phyloP scores from a whole-genome alignment of 2,888 invertebrate species.

The Pegoplata infirma region DNA sequence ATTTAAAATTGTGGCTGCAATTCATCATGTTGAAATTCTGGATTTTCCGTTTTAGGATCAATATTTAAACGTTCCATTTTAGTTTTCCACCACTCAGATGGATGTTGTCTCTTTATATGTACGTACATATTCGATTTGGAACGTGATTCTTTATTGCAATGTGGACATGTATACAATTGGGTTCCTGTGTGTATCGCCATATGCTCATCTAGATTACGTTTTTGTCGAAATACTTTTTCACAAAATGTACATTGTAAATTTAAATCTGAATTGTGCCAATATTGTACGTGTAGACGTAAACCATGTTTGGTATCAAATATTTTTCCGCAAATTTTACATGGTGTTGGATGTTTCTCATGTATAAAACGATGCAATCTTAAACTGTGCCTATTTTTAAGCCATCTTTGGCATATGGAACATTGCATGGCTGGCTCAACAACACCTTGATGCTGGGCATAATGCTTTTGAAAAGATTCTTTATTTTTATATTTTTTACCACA shows the following conservation, averaged over 20 bases:
- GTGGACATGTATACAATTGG: slow-evolving; percentile 73
- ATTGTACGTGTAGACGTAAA: slow-evolving; percentile 70
- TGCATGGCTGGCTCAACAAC: slow-evolving; percentile 72
- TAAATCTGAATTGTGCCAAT: slow-evolving; percentile 70
- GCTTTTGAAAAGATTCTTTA: slow-evolving; percentile 72
- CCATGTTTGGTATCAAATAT: slow-evolving; percentile 68
- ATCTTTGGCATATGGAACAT: slow-evolving; percentile 69
- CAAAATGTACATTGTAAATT: slow-evolving; percentile 71
- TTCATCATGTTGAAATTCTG: slow-evolving; percentile 1
- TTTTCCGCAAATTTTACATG: slow-evolving; percentile 63
- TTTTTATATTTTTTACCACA: slow-evolving; percentile 74
- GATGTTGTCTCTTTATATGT: slow-evolving; percentile 73
- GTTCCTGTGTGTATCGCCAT: slow-evolving; percentile 73
- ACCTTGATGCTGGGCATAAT: slow-evolving; percentile 71
- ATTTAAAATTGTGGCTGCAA: not conserved
- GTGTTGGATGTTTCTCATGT: slow-evolving; percentile 58
- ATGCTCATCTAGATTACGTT: slow-evolving; percentile 72
- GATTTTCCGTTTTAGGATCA: slow-evolving; percentile 41
- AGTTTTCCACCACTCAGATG: slow-evolving; percentile 71
- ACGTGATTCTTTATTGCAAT: slow-evolving; percentile 73
- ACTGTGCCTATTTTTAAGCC: slow-evolving; percentile 73
- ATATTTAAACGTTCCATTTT: slow-evolving; percentile 67
- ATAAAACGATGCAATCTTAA: slow-evolving; percentile 63
- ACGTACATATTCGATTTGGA: slow-evolving; percentile 75
- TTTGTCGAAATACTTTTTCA: slow-evolving; percentile 72